These are phyloP conservation scores for Botrylloides violaceus DNA, from an alignment of 23 tunicate species.

Conservation along the genomic window DNA sequence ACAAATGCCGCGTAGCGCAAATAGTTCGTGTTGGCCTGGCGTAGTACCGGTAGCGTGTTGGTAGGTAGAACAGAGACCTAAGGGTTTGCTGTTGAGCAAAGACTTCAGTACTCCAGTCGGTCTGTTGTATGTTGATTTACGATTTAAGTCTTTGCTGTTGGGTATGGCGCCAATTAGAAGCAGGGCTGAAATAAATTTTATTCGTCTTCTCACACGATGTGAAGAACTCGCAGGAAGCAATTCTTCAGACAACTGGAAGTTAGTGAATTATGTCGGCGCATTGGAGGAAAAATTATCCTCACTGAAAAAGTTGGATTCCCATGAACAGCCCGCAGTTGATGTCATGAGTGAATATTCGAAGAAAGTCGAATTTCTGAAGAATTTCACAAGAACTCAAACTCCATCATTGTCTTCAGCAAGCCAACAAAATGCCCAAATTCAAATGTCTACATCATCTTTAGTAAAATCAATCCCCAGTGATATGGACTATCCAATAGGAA, in stretches of 20 bases:
- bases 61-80: too few relatives aligned
- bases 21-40: too few relatives aligned
- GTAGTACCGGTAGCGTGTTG: too few relatives aligned
- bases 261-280: conserved; percentile 38
- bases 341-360: conserved; percentile 35
- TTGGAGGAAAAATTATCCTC: conserved; percentile 26
- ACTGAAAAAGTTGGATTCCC: conserved; percentile 7
- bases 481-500: conserved; percentile 35
- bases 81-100: too few relatives aligned
- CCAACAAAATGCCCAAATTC: conserved; percentile 25
- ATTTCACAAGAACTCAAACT: conserved; percentile 25
- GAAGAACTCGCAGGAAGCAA: conserved; percentile 41
- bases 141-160: neutral
- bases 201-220: conserved; percentile 50
- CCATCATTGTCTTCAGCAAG: conserved; percentile 30
- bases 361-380: conserved; percentile 43
- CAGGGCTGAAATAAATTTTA: conserved; percentile 44
- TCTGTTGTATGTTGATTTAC: too few relatives aligned
- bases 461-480: conserved; percentile 26
- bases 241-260: conserved; percentile 34
- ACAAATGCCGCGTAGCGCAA: too few relatives aligned
- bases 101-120: too few relatives aligned
- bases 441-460: conserved; percentile 23
- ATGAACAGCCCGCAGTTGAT: conserved; percentile 40
- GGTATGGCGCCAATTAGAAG: conserved; percentile 25